Evolutionary conservation across 2,888 invertebrate genomes (phyloP), one percentile per base, ranked within the genome.

Genomic region (Didymodactylos carnosus): DNA sequence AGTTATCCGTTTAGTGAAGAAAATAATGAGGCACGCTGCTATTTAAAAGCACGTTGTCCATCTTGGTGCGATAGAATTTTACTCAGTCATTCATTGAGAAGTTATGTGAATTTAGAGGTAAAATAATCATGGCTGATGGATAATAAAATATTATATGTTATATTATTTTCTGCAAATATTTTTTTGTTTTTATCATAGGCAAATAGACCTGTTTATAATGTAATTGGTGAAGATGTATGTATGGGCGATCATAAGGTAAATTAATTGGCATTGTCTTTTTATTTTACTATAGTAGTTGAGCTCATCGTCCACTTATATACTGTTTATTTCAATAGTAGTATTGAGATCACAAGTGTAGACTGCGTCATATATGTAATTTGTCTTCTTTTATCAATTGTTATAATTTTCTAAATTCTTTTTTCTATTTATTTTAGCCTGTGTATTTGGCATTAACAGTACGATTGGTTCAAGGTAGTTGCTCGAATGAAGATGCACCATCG

Each of bases 11-110:
- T 92, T 84, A 91, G 91, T 81, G 97, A 97, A 83, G 90, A 93
- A 80, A 86, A 91, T 3, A 87, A 88, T 72, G 88, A 89, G 79
- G 91, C 90, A 62, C 88, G 88, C 41, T 88, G 88, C 78, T 94
- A 93, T 82, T 94, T 95, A 94, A 90, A 91, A 82, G 97, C 97
- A 1, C 85, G 94, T 78, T 94, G 94, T 81, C 97, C 97, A 1
- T 88, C 94, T 0, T 98, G 97, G 97, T 98, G 97, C 83, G 97
- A 98, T 85, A 87, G 97, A 51, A 88, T 98, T 73, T 83, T 98
- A 69, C 87, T 94, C 78, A 92, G 90, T 79, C 88, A 89, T 77
- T 87, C 89, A 29, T 91, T 92, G 73, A 88, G 89, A 77, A 83
- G 86, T 72, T 77, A 81, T 49, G 77, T 83, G 62, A 41, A 73